Evolutionary conservation across 2,797 vertebrate genomes (phyloP), one percentile per base, ranked within the genome.

Genomic region (Aselliscus stoliczkanus): DNA sequence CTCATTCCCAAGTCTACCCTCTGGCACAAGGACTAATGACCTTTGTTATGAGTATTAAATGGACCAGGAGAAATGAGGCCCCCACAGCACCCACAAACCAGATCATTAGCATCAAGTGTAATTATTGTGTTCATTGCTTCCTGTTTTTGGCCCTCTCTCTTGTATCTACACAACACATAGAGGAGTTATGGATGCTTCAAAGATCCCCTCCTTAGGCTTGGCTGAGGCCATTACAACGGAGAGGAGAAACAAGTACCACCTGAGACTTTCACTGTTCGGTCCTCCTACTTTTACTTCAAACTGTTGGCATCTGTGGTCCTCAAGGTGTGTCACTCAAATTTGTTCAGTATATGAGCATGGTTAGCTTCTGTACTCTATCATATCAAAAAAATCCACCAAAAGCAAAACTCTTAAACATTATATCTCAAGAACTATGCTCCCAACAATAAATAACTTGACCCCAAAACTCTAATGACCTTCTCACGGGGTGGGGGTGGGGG

Each of bases 1-100:
- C 58, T 64, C 31, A 14, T 58, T 88, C 20, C 20, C 39, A 20
- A 31, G 39, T 27, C 95, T 47, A 70, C 42, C 31, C 93, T 90
- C 81, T 39, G 54, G 86, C 77, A 81, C 52, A 5, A 47, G 62
- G 17, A 47, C 58, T 81, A 77, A 82, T 42, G 83, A 85, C 83
- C 42, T 95, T 90, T 58, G 80, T 65, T 84, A 84, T 84, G 31
- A 42, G 50, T 14, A 4, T 54, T 75, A 37, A 11, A 82, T 8
- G 44, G 72, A 58, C n/a, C 31, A 5, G 52, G 52, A 85, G 50
- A 91, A 76, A 42, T 4, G 20, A 69, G 83, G 50, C 20, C 20
- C 27, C 34, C 44, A 18, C 27, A 11, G 11, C 9, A 21, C 25
- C 44, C 76, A 79, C 47, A 52, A 11, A 56, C 34, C 69, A 64